Evolutionary conservation across 1,140 invertebrate species (phyloP).

Genomic region (Anastrepha ludens): DNA sequence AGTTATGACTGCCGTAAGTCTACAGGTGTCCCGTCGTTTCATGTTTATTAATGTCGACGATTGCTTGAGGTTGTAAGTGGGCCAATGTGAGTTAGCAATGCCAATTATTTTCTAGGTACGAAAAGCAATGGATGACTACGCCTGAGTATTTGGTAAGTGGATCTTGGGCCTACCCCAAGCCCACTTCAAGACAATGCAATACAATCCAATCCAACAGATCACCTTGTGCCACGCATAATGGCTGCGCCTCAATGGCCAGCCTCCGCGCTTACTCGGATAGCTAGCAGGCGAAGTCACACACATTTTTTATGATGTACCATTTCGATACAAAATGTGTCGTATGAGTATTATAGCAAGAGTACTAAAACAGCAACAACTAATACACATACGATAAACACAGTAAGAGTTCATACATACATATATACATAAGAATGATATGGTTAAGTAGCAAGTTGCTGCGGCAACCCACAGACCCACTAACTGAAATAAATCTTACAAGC

Average conservation of each 20-base stretch:
- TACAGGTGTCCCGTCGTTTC: too few relatives aligned
- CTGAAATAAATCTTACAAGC: slow-evolving; percentile 44
- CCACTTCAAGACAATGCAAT: too few relatives aligned
- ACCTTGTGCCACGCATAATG: not conserved
- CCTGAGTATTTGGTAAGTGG: too few relatives aligned
- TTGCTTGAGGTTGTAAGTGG: too few relatives aligned
- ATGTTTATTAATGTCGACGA: too few relatives aligned
- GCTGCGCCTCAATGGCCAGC: not conserved
- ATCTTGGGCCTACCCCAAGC: too few relatives aligned
- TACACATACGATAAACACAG: too few relatives aligned
- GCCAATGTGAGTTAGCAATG: too few relatives aligned
- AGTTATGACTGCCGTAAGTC: too few relatives aligned
- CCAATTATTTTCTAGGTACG: too few relatives aligned
- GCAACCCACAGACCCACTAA: slow-evolving; percentile 45
- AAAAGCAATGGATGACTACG: too few relatives aligned
- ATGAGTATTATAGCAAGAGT: not conserved
- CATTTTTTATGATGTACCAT: slow-evolving; percentile 44
- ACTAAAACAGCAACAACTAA: not conserved
- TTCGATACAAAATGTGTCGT: slow-evolving; percentile 29
- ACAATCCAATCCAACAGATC: not conserved
- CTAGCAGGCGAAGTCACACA: not conserved
- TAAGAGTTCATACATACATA: not conserved
- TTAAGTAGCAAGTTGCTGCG: slow-evolving; percentile 37
- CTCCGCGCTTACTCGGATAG: not conserved
- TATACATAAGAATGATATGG: not conserved